Percentiles rank a stretch among this genome's conserved stretches.
Evolutionary conservation across 2,113 vertebrate species (phyloP).

Genomic region (Pseudorasbora parva): DNA sequence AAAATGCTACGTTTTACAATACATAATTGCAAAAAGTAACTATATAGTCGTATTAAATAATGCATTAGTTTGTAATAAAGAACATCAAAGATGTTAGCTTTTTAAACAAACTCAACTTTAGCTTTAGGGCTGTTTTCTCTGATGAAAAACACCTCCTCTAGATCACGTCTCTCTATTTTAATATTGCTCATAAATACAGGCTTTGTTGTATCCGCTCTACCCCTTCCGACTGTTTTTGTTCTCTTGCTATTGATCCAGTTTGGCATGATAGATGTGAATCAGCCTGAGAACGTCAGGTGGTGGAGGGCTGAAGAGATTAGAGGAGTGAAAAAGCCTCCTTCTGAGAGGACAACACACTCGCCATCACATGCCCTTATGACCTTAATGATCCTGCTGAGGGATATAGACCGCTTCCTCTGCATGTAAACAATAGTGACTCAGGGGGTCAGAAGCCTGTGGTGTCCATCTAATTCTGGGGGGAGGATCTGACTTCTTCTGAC

Average conservation of each 20-base stretch:
- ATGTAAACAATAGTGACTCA: constrained; percentile 23
- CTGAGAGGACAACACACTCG: background rate
- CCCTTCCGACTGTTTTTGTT: background rate
- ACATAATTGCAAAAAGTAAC: background rate
- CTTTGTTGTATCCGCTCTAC: constrained; percentile 11
- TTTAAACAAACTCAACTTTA: background rate
- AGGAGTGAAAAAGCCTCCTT: background rate
- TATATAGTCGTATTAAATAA: background rate
- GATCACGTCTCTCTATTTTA: constrained; percentile 24
- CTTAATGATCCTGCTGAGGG: constrained; percentile 9
- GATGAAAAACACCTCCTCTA: constrained; percentile 46
- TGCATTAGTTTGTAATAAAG: background rate
- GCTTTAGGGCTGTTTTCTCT: background rate
- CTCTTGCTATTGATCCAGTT: constrained; percentile 12
- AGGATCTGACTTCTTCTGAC: constrained; percentile 2
- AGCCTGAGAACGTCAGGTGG: constrained; percentile 23
- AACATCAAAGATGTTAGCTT: background rate
- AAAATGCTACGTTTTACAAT: background rate
- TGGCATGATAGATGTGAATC: constrained; percentile 15
- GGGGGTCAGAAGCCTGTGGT: background rate
- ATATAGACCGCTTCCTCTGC: background rate
- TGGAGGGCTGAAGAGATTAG: background rate
- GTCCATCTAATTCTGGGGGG: background rate
- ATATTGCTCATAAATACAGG: constrained; percentile 3
- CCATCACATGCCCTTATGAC: background rate